phyloP scores from a whole-genome alignment of 2,888 invertebrate genomes.

The Ophion costatus region DNA sequence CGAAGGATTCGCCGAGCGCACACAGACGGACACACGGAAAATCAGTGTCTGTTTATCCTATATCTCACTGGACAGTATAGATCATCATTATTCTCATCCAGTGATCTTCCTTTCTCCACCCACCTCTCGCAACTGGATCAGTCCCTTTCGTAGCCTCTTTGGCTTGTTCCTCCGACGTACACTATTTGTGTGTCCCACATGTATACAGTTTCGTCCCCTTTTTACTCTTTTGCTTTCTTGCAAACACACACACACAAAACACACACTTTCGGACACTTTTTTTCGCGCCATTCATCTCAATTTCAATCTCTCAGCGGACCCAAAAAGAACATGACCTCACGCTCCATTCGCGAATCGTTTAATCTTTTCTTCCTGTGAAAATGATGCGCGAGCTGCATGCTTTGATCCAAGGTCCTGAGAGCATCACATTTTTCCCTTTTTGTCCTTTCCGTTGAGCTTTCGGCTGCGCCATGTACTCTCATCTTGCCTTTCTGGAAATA shows the following conservation, averaged over 20 bases:
- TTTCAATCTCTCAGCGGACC: slow-evolving; percentile 58
- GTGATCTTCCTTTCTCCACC: slow-evolving; percentile 55
- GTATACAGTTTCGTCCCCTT: slow-evolving; percentile 19
- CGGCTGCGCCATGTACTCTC: background rate
- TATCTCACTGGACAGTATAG: slow-evolving; percentile 68
- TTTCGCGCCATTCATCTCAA: slow-evolving; percentile 57
- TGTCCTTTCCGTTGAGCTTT: background rate
- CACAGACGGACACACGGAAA: slow-evolving; percentile 47
- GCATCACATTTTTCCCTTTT: slow-evolving; percentile 8
- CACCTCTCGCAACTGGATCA: slow-evolving; percentile 26
- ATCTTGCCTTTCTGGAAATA: background rate
- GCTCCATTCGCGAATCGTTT: slow-evolving; percentile 43
- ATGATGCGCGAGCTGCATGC: background rate
- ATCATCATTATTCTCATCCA: slow-evolving; percentile 73
- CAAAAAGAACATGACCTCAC: slow-evolving; percentile 40
- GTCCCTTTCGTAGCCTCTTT: slow-evolving; percentile 28
- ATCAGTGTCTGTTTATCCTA: slow-evolving; percentile 66
- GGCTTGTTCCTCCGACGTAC: slow-evolving; percentile 32
- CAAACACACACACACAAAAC: background rate
- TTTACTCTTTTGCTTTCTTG: slow-evolving; percentile 14
- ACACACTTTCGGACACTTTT: background rate
- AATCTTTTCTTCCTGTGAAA: slow-evolving; percentile 46
- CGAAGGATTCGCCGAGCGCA: slow-evolving; percentile 61
- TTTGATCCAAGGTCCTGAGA: background rate
- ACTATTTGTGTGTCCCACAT: slow-evolving; percentile 1